Evolutionary conservation across 2,113 vertebrate species (phyloP), one percentile per base, ranked within the genome.

Genomic region (Noturus placidus): DNA sequence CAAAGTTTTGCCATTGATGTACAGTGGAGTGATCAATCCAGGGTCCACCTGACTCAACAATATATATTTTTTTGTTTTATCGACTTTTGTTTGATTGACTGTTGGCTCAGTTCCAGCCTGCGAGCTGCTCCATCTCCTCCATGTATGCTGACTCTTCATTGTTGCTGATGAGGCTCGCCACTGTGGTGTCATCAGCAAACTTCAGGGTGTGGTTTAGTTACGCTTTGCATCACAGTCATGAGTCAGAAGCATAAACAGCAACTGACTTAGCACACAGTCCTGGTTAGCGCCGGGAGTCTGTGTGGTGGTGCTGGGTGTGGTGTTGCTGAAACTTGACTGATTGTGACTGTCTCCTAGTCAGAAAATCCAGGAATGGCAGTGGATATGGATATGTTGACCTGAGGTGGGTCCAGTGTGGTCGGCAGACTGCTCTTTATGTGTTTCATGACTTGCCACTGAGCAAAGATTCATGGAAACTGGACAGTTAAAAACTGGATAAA

Each of bases 131-230:
- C 20, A 59, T 59, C 56, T 59, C 56, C 56, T 38, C 79, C 30
- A 20, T 81, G 17, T 20, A 10, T 57, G 77, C 77, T 80, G 77
- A 80, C 52, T 56, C 52, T 19, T 54, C 42, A 9, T 81, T 81
- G 30, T 59, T 81, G 30, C 54, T 81, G 20, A 81, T 38, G 56
- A 81, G 22, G 79, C 54, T 81, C 56, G 79, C 14, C 79, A 59
- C 11, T 59, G 54, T 59, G 30, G 30, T 54, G 79, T 59, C 33
- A 81, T 81, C 54, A 81, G 79, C 30, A 81, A 81, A 81, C 79
- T 59, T 59, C 1, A 35, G 38, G 78, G 22, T 59, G 78, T 25
- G 30, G 52, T 59, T 57, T 22, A 57, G 27, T 7, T 81, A 10
- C 1, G 9, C 52, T 81, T 57, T 25, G 54, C 30, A 38, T 54